phyloP scores from a whole-genome alignment of 2,797 vertebrate species.

The Microctenopoma stevenorrisi region DNA sequence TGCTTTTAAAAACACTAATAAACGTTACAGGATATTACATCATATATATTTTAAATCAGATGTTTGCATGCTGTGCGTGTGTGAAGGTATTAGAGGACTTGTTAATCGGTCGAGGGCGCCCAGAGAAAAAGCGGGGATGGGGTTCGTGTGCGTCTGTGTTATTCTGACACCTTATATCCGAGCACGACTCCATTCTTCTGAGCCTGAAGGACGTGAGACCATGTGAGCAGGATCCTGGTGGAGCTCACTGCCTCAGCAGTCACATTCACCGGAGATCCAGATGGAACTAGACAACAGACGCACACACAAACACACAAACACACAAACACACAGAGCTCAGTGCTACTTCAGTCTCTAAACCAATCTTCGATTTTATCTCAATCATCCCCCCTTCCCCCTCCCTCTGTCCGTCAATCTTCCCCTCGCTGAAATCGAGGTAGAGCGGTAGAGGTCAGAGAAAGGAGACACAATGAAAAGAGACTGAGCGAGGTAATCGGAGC shows the following conservation, averaged over 20 bases:
- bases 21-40: slow-evolving; percentile 79
- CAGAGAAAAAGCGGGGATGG: slow-evolving; percentile 29
- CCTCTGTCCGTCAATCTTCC: slow-evolving; percentile 43
- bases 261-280: slow-evolving; percentile 90
- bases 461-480: slow-evolving; percentile 40
- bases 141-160: slow-evolving; percentile 8
- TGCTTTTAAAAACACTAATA: slow-evolving; percentile 57
- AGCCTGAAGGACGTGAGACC: slow-evolving; percentile 86
- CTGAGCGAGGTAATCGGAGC: slow-evolving; percentile 52
- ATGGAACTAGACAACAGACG: slow-evolving; percentile 86
- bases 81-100: slow-evolving; percentile 32
- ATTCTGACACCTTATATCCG: slow-evolving; percentile 90
- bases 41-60: slow-evolving; percentile 52
- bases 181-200: slow-evolving; percentile 93
- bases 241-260: slow-evolving; percentile 92
- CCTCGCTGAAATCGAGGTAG: slow-evolving; percentile 39
- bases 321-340: slow-evolving; percentile 26
- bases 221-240: slow-evolving; percentile 91
- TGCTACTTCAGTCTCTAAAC: slow-evolving; percentile 50
- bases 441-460: slow-evolving; percentile 47
- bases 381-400: slow-evolving; percentile 39
- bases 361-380: slow-evolving; percentile 66
- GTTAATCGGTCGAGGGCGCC: slow-evolving; percentile 50
- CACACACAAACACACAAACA: slow-evolving; percentile 39
- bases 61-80: slow-evolving; percentile 31